phyloP scores from a whole-genome alignment of 1,140 invertebrate species.

The Manduca sexta region DNA sequence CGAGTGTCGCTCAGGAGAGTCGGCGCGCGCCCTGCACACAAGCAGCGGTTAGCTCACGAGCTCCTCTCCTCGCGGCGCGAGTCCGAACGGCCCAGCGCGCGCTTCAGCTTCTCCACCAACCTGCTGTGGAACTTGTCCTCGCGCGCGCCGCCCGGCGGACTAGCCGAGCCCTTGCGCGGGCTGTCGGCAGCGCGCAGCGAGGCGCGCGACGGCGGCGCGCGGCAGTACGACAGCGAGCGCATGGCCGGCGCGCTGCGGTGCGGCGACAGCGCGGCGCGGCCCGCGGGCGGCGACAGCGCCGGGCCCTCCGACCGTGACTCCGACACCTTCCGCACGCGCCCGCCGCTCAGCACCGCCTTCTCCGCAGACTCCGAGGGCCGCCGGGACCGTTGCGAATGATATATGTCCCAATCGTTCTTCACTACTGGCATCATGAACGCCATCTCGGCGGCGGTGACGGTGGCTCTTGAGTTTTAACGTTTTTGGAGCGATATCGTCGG shows the following conservation, averaged over 20 bases:
- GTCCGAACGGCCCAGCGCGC: constrained; percentile 79
- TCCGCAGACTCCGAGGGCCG: constrained; percentile 84
- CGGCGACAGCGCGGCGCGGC: constrained; percentile 74
- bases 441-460: constrained; percentile 76
- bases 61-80: constrained; percentile 60
- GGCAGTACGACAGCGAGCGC: constrained; percentile 75
- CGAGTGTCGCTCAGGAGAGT: constrained; percentile 49
- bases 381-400: constrained; percentile 85
- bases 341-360: constrained; percentile 68
- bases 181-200: constrained; percentile 75
- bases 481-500: constrained; percentile 45
- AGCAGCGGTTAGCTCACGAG: constrained; percentile 65
- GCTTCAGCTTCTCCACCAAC: constrained; percentile 87
- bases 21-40: constrained; percentile 62
- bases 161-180: constrained; percentile 71
- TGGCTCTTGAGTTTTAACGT: constrained; percentile 60
- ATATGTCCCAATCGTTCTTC: constrained; percentile 94
- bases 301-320: constrained; percentile 87
- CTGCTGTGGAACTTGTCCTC: constrained; percentile 90
- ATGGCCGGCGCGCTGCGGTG: constrained; percentile 79
- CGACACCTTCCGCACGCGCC: constrained; percentile 84
- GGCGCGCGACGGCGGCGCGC: constrained; percentile 74
- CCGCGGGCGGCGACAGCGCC: constrained; percentile 79
- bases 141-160: constrained; percentile 75
- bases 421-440: constrained; percentile 96